Conservation (phyloP, 2,888 invertebrate genomes). For the Xestia c-nigrum region DNA sequence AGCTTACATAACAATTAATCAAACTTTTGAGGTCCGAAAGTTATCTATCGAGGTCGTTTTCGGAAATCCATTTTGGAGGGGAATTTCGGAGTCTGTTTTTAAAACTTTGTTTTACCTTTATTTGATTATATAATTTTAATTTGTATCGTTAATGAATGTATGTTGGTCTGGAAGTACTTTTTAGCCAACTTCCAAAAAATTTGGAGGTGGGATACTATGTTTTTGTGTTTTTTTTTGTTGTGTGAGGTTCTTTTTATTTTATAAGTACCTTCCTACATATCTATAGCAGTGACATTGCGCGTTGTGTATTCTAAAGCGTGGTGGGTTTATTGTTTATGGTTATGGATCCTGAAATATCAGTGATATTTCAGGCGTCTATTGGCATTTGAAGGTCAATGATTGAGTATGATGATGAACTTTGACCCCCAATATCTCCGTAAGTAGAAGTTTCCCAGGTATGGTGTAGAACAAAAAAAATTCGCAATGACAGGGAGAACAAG, state of each 20-base stretch:
- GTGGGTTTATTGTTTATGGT: neutral
- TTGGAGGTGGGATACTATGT: neutral
- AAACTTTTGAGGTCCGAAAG: slow-evolving; percentile 53
- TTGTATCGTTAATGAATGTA: neutral
- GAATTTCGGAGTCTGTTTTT: neutral
- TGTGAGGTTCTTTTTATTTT: neutral
- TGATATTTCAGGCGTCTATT: neutral
- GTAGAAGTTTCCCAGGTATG: too few species aligned
- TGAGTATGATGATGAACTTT: too few species aligned
- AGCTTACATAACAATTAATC: slow-evolving; percentile 58
- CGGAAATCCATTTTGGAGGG: slow-evolving; percentile 21
- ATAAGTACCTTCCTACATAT: neutral
- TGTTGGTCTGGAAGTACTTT: neutral
- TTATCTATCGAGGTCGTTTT: slow-evolving; percentile 38
- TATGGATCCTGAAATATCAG: neutral
- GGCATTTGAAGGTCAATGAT: too few species aligned
- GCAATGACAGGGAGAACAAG: too few species aligned
- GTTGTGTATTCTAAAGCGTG: neutral
- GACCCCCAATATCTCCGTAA: too few species aligned
- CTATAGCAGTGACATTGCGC: neutral
- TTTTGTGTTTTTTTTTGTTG: neutral
- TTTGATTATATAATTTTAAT: neutral
- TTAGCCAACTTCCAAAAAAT: neutral
- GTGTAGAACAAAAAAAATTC: too few species aligned
- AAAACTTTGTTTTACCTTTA: slow-evolving; percentile 6